phyloP scores from a whole-genome alignment of 37 sponge, comb jelly and placozoan genomes.

The Halisarca cf. caerulea region DNA sequence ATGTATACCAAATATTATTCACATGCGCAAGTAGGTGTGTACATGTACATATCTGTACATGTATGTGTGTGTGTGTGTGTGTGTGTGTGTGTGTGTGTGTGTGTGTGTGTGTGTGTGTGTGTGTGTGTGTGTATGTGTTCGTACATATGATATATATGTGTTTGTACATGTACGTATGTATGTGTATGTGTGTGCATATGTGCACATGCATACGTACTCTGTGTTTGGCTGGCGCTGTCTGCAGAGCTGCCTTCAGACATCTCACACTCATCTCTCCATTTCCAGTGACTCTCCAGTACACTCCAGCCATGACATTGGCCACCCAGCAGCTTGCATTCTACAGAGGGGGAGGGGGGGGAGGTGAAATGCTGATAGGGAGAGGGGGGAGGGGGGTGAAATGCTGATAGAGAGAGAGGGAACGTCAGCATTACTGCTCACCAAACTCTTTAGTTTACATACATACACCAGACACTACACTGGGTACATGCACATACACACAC shows the following conservation, averaged over 20 bases:
- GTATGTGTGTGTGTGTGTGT: no score
- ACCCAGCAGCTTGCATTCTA: constrained; percentile 74
- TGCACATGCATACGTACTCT: constrained; percentile 49
- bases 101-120: no score
- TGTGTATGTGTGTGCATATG: background rate
- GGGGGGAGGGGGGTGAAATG: background rate
- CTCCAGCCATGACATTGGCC: constrained; percentile 67
- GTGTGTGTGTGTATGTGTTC: no score
- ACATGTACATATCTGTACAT: no score
- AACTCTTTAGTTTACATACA: background rate
- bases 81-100: no score
- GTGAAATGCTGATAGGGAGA: no score
- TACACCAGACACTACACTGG: background rate
- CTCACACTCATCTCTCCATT: constrained; percentile 60
- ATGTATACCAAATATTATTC: no score
- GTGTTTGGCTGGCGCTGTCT: constrained; percentile 39
- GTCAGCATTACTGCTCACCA: background rate
- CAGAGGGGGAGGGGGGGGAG: background rate
- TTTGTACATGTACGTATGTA: no score
- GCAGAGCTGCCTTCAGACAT: constrained; percentile 68
- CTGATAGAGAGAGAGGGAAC: background rate
- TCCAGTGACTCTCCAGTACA: constrained; percentile 86
- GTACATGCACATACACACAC: no score
- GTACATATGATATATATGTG: no score
- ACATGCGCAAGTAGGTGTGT: no score